These are phyloP conservation scores for Caenorhabditis latens DNA, from an alignment of 1,140 invertebrate species.

Conservation along the genomic window DNA sequence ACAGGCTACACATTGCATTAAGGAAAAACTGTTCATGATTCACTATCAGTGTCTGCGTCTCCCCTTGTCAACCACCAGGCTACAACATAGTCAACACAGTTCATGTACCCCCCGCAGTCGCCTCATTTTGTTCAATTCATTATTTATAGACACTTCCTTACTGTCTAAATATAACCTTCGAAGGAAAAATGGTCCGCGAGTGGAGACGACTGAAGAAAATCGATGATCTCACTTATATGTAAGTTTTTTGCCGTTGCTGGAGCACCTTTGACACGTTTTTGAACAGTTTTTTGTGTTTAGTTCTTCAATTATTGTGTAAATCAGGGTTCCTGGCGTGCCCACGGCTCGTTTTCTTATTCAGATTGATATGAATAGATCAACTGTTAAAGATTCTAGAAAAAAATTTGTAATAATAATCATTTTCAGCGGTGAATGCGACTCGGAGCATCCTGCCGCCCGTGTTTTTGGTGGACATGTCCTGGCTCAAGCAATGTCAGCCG, in stretches of 20 bases:
- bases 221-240: constrained; percentile 58
- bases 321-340: no score
- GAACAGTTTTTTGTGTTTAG: no score
- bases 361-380: no score
- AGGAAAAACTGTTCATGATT: background rate
- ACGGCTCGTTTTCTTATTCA: no score
- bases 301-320: no score
- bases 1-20: background rate
- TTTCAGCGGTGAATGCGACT: constrained; percentile 64
- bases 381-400: background rate
- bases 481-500: constrained; percentile 63
- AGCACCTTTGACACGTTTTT: no score
- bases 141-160: background rate
- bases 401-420: background rate
- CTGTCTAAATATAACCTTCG: background rate
- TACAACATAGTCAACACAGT: background rate
- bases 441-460: constrained; percentile 63
- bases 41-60: background rate
- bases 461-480: constrained; percentile 65
- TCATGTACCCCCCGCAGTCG: no score
- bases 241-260: no score
- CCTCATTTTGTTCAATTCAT: background rate
- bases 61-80: background rate
- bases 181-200: constrained; percentile 53
- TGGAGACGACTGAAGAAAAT: constrained; percentile 52